Evolutionary conservation across 2,113 vertebrate species (phyloP), one percentile per base, ranked within the genome.

Genomic region (Onychostoma macrolepis): DNA sequence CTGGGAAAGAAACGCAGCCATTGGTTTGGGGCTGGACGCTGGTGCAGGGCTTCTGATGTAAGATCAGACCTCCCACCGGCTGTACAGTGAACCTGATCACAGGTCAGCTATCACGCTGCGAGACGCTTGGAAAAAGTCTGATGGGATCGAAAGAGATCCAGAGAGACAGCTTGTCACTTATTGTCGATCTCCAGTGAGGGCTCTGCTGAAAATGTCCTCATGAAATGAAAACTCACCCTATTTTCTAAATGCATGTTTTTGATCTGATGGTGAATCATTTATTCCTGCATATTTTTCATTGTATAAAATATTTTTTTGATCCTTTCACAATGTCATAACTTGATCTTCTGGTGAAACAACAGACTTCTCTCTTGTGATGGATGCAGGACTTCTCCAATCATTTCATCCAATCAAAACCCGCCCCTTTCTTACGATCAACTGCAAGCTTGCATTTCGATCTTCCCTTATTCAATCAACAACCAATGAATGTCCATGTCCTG

Each of bases 1-100:
- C 86, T 78, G 61, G 82, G 88, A 87, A 87, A 87, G 82, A 85
- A 86, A 69, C 43, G 77, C 41, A 80, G 72, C 67, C 43, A 78
- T 58, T 84, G 83, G 75, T 79, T 83, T 87, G 36, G 69, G 72
- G 65, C 38, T 78, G n/a, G 85, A 82, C 43, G 28, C 28, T 78
- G 85, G 80, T 56, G 65, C 65, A 84, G n/a, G 71, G 30, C 38
- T 80, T 75, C 85, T 87, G 86, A 87, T 86, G 69, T 30, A 41
- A 78, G 86, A 74, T 79, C 86, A 80, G 86, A 11, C 72, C 77
- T 61, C 87, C 80, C 36, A 79, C 36, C 50, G 36, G 48, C 38
- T n/a, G 48, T 50, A n/a, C 48, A 56, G 45, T 69, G 76, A 80
- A 71, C 80, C 77, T 79, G 80, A 85, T 87, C 77, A 74, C 9